Evolutionary conservation across 1,140 invertebrate genomes (phyloP), one percentile per base, ranked within the genome.

Genomic region (Panonychus citri): DNA sequence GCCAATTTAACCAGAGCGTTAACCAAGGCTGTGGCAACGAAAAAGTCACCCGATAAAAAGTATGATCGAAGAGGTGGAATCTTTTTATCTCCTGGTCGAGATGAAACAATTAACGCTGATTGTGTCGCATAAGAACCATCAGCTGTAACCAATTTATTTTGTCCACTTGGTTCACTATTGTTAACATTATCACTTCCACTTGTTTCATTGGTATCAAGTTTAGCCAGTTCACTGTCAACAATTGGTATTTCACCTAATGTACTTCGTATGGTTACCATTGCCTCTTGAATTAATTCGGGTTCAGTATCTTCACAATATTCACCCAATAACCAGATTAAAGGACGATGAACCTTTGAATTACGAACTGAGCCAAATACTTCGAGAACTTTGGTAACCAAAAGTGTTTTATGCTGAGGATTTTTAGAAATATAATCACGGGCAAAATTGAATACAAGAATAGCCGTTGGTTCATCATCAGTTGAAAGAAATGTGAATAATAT

Each of bases 51-150:
- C 61, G 88, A 81, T 71, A 91, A 79, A 62, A 98, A 76, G 64
- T 90, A 89, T 59, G 85, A 80, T 13, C 88, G 75, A 53, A 94
- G 67, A 40, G 83, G 77, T 17, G 88, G 88, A 57, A 83, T 75
- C 63, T 67, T 58, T 48, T 57, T 52, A n/a, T 57, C 53, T 7
- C 13, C 28, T 4, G 46, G 37, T 40, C n/a, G 30, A 42, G 49
- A 55, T 54, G 75, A 72, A 58, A 86, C 74, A 66, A 82, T 93
- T 68, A 98, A 94, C 52, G 88, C 90, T 62, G 88, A 95, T 69
- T 99, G 94, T 3, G 89, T 85, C 30, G 91, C 94, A 69, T 99
- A 99, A 4, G 94, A 96, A 46, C 95, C 95, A 75, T 99, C 94
- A 27, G 88, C 90, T 39, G 89, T 94, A n/a, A 95, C 86, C 34